A percentile compares a stretch with the other conserved stretches of the same genome.
Conservation (phyloP, 1,140 invertebrate genomes). For the Neoseiulus cucumeris region DNA sequence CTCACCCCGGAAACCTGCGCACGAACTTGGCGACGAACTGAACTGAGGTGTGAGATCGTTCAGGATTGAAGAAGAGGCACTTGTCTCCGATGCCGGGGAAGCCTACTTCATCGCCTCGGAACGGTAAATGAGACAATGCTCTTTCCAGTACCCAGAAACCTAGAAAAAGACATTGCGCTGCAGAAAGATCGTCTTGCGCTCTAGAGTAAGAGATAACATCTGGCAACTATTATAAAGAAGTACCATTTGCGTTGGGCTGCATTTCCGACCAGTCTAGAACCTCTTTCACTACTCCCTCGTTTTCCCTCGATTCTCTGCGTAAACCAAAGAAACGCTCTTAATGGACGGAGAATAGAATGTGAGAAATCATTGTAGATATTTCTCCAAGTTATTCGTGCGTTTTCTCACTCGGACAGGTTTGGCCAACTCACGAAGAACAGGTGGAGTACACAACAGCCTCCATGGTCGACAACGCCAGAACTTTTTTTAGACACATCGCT, state of each 20-base stretch:
- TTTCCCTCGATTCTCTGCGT: not conserved
- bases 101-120: not conserved
- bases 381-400: too few species aligned
- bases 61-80: not conserved
- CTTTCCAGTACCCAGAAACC: not conserved
- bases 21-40: constrained; percentile 4
- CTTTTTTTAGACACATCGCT: not conserved
- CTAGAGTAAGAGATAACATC: too few species aligned
- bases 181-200: not conserved
- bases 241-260: not conserved
- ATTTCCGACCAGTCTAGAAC: not conserved
- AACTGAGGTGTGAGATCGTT: not conserved
- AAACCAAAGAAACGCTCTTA: not conserved
- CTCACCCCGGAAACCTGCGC: not conserved
- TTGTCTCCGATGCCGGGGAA: not conserved
- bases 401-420: too few species aligned
- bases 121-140: not conserved
- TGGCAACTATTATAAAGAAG: not conserved
- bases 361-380: too few species aligned
- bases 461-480: not conserved
- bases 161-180: not conserved
- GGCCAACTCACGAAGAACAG: not conserved
- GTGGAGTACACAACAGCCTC: not conserved
- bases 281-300: not conserved
- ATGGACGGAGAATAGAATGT: not conserved